Evolutionary conservation across 2,888 invertebrate species (phyloP), one percentile per base, ranked within the genome.

Genomic region (Eledone cirrhosa): DNA sequence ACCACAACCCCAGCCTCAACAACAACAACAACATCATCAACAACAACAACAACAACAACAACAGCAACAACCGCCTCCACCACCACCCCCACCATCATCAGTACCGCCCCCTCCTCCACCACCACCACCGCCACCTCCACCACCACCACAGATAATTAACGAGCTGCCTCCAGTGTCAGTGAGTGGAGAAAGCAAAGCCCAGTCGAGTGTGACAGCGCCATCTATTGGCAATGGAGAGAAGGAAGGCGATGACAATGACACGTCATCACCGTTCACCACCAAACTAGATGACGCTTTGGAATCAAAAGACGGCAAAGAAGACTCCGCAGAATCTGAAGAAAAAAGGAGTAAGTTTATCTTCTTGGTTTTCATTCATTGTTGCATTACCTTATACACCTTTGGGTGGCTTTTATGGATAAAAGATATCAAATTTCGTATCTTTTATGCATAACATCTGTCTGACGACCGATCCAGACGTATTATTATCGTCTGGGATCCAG

Each of bases 301-400:
- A 72, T 72, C 72, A 33, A 72, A 72, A 72, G 72, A 72, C 41
- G 72, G 72, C 31, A 72, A 72, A 72, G 31, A 31, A 72, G 72
- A 72, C n/a, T 72, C 72, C 4, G 72, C 72, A 31, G 72, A 72
- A 41, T 72, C 72, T 33, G 72, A 72, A 33, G 72, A 72, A 72
- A 72, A 72, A 33, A 31, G 72, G 41, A 72, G 72, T 72, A 72
- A 72, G 72, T 41, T 41, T 41, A 11, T 1, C 41, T 41, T 41
- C 11, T 11, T 41, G 41, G 11, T 41, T 41, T 41, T 41, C 41
- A 3, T 41, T 41, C 41, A 0, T 41, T 33, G 33, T 33, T 33
- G 33, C 8, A 3, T 33, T 33, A 33, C 33, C 3, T 8, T 41
- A 41, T 11, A 41, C 3, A 3, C 41, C 41, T 41, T 11, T 41